Evolutionary conservation across 2,797 vertebrate species (phyloP).

Genomic region (Florisuga fusca): DNA sequence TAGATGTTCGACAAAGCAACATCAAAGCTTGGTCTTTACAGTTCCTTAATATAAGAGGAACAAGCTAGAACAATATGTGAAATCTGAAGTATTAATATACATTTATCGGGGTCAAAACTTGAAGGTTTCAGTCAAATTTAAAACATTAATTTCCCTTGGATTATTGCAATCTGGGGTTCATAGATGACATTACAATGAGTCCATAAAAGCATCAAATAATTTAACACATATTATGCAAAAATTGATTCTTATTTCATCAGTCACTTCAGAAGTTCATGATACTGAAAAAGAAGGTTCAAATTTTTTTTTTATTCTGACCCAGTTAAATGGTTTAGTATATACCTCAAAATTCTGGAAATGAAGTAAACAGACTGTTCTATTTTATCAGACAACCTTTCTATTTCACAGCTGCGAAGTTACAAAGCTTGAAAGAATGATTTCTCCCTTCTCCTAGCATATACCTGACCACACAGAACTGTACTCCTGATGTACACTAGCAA

Average conservation of each 20-base stretch:
- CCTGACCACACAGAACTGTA: background rate
- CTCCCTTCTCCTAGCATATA: background rate
- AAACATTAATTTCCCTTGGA: background rate
- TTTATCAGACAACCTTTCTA: background rate
- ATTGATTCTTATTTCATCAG: background rate
- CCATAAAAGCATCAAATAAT: background rate
- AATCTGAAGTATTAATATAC: background rate
- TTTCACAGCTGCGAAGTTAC: background rate
- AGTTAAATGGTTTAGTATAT: background rate
- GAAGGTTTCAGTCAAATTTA: background rate
- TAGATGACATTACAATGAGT: background rate
- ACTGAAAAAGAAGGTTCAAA: background rate
- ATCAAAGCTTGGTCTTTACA: background rate
- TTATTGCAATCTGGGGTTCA: background rate
- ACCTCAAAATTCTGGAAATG: background rate
- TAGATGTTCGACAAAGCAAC: background rate
- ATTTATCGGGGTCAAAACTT: background rate
- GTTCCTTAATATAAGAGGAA: background rate
- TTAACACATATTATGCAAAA: background rate
- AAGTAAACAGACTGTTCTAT: background rate
- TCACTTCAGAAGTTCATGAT: background rate
- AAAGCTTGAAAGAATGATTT: background rate
- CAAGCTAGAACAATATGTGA: background rate
- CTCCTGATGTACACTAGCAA: background rate
- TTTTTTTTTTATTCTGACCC: background rate